phyloP scores from a whole-genome alignment of 2,888 invertebrate species.

The Agonopterix heracliana region DNA sequence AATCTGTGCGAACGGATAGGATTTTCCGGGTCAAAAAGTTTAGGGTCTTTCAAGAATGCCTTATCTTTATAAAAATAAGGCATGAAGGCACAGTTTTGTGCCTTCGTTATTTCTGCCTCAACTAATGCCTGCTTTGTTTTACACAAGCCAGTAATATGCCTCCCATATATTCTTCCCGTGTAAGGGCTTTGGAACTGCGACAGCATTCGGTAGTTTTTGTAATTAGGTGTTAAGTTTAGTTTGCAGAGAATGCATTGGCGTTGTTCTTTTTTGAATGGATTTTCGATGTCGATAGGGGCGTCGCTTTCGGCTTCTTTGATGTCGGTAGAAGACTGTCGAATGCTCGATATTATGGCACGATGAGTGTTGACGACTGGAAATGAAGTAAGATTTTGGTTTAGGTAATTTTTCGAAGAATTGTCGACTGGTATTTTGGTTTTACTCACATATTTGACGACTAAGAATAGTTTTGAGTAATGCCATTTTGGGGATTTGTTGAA shows the following conservation, averaged over 20 bases:
- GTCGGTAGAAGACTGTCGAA: conserved; percentile 34
- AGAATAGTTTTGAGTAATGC: conserved; percentile 38
- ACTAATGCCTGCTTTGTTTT: conserved; percentile 85
- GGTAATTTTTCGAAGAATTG: not conserved
- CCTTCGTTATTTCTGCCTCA: conserved; percentile 83
- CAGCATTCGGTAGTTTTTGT: conserved; percentile 92
- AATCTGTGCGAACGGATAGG: conserved; percentile 88
- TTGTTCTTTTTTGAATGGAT: conserved; percentile 87
- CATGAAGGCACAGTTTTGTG: conserved; percentile 90
- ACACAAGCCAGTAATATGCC: conserved; percentile 96
- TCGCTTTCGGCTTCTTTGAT: conserved; percentile 36
- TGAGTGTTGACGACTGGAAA: conserved; percentile 40
- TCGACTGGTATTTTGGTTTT: not conserved
- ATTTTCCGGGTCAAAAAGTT: conserved; percentile 91
- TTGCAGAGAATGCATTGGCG: conserved; percentile 89
- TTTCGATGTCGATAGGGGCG: conserved; percentile 78
- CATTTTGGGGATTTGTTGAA: conserved; percentile 22
- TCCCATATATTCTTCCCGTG: conserved; percentile 94
- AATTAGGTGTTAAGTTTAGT: conserved; percentile 87
- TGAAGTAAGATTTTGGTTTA: not conserved
- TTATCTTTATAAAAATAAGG: conserved; percentile 87
- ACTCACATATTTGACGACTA: conserved; percentile 40
- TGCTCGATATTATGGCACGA: conserved; percentile 24
- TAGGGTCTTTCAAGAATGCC: conserved; percentile 89
- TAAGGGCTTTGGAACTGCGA: conserved; percentile 97